Conservation (phyloP, 1,140 invertebrate genomes). For the Drosophila prosaltans region DNA sequence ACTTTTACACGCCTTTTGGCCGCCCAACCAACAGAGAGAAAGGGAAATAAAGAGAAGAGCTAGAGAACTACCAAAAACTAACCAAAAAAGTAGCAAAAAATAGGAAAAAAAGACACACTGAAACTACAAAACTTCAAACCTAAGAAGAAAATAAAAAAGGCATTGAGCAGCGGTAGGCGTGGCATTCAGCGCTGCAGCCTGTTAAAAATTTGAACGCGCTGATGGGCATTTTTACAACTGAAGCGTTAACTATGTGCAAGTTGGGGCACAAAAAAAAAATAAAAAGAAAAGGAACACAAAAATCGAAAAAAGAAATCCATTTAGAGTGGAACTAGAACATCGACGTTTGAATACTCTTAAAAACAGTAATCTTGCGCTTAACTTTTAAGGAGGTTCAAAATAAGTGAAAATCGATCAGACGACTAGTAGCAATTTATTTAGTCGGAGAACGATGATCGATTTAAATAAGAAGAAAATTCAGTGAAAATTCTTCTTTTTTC, state of each 20-base stretch:
- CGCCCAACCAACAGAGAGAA: slow-evolving; percentile 8
- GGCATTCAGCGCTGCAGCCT: slow-evolving; percentile 39
- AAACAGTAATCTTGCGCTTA: too few species aligned
- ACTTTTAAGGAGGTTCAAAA: too few species aligned
- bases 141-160: slow-evolving; percentile 14
- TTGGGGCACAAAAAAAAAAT: slow-evolving; percentile 31
- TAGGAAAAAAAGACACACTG: slow-evolving; percentile 40
- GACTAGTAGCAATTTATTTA: too few species aligned
- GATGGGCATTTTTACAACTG: slow-evolving; percentile 79
- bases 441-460: too few species aligned
- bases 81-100: slow-evolving; percentile 38
- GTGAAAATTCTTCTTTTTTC: too few species aligned
- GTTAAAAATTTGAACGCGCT: slow-evolving; percentile 75
- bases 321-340: not conserved
- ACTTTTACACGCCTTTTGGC: slow-evolving; percentile 74
- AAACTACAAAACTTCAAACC: slow-evolving; percentile 63
- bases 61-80: slow-evolving; percentile 21
- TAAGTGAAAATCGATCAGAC: too few species aligned
- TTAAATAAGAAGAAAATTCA: too few species aligned
- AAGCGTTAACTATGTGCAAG: slow-evolving; percentile 78
- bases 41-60: not conserved
- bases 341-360: not conserved
- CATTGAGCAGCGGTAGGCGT: slow-evolving; percentile 32
- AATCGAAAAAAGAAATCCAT: not conserved
- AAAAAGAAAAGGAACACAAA: slow-evolving; percentile 15